Percentiles rank a stretch among this genome's conserved stretches.
phyloP scores from a whole-genome alignment of 2,797 vertebrate genomes.

The Etheostoma nigrum region DNA sequence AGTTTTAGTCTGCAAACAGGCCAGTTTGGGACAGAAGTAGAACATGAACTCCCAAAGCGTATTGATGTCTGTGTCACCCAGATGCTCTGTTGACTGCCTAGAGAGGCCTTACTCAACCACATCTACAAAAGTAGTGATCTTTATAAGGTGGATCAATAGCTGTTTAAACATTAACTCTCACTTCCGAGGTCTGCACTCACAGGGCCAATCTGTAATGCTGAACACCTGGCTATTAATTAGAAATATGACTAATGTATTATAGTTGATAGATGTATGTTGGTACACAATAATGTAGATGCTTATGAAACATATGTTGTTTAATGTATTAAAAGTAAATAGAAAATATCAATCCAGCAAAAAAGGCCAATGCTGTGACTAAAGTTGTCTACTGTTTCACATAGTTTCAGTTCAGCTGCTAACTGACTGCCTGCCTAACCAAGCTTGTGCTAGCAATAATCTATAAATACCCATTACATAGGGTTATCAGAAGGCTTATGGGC shows the following conservation, averaged over 20 bases:
- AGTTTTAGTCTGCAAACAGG: background rate
- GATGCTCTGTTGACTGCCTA: slow-evolving; percentile 7
- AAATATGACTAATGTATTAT: background rate
- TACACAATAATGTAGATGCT: background rate
- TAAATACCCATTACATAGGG: slow-evolving; percentile 68
- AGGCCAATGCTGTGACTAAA: slow-evolving; percentile 12
- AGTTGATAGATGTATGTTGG: background rate
- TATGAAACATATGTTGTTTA: background rate
- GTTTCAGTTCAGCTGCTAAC: slow-evolving; percentile 71
- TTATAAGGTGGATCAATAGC: slow-evolving; percentile 36
- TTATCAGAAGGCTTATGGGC: slow-evolving; percentile 35
- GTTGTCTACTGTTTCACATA: slow-evolving; percentile 62
- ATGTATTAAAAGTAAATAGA: slow-evolving; percentile 2
- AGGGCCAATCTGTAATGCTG: slow-evolving; percentile 4
- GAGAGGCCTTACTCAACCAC: background rate
- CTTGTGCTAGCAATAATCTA: slow-evolving; percentile 56
- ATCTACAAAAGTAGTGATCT: slow-evolving; percentile 9
- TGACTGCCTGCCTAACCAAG: slow-evolving; percentile 29
- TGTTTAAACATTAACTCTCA: slow-evolving; percentile 38
- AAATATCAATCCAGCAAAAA: background rate
- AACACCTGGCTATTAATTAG: background rate
- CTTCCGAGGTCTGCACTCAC: slow-evolving; percentile 2
- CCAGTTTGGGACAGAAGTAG: slow-evolving; percentile 10
- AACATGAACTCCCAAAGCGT: slow-evolving; percentile 11
- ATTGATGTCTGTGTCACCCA: slow-evolving; percentile 26